phyloP scores from a whole-genome alignment of 2,797 vertebrate species.

The Pseudochromis fuscus region DNA sequence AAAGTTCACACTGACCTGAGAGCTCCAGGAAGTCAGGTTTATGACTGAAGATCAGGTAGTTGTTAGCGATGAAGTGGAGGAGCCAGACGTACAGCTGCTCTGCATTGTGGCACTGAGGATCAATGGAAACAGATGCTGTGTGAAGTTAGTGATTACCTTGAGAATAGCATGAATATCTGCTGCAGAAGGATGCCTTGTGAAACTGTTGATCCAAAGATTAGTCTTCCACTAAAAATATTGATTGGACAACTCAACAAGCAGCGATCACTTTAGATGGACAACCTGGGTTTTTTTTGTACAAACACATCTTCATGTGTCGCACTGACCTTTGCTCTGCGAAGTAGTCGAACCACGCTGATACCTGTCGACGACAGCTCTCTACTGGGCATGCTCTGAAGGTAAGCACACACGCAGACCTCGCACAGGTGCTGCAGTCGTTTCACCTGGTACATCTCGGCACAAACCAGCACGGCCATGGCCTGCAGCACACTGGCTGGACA shows the following conservation, averaged over 20 bases:
- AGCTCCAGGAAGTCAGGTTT: slow-evolving; percentile 98
- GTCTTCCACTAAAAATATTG: not conserved
- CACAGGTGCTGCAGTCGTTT: slow-evolving; percentile 97
- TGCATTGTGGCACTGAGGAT: slow-evolving; percentile 94
- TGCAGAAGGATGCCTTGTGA: not conserved
- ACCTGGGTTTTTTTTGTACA: not conserved
- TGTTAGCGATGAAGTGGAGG: slow-evolving; percentile 97
- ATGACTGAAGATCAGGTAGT: slow-evolving; percentile 99
- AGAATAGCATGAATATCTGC: not conserved
- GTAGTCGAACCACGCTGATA: slow-evolving; percentile 92
- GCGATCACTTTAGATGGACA: not conserved
- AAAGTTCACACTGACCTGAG: slow-evolving; percentile 88
- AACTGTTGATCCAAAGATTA: not conserved
- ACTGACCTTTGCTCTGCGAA: slow-evolving; percentile 93
- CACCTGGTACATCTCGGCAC: slow-evolving; percentile 99
- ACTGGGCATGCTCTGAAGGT: slow-evolving; percentile 97
- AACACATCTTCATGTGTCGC: not conserved
- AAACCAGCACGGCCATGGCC: slow-evolving; percentile 97
- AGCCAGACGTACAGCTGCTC: slow-evolving; percentile 96
- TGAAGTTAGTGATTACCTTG: not conserved
- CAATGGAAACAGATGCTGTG: slow-evolving; percentile 7
- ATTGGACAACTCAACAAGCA: too few species aligned
- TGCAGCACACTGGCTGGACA: slow-evolving; percentile 93
- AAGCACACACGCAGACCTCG: slow-evolving; percentile 94
- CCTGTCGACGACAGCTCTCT: slow-evolving; percentile 93